These are phyloP conservation scores for Champsocephalus gunnari DNA, from an alignment of 2,797 vertebrate genomes.

Conservation along the genomic window DNA sequence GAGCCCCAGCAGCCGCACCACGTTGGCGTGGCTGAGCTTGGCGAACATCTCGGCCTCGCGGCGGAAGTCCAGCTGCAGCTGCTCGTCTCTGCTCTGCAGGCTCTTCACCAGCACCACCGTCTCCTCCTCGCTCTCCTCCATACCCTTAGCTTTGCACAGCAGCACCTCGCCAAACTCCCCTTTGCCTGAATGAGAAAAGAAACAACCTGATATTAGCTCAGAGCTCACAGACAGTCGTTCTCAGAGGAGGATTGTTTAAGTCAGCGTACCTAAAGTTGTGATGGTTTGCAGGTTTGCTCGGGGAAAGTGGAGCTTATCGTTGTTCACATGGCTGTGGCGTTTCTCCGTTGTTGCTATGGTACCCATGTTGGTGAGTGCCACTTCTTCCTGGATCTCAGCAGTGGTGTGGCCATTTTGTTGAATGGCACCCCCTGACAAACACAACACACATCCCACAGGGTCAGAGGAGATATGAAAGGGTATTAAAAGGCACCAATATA, in stretches of 20 bases:
- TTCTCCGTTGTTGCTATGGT: conserved; percentile 87
- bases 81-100: conserved; percentile 92
- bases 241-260: background rate
- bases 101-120: conserved; percentile 95
- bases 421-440: conserved; percentile 85
- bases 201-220: background rate
- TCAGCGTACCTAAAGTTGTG: conserved; percentile 90
- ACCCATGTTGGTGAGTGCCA: conserved; percentile 91
- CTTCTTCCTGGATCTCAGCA: conserved; percentile 95
- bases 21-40: conserved; percentile 92
- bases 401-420: conserved; percentile 94
- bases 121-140: conserved; percentile 89
- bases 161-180: conserved; percentile 98
- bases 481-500: background rate
- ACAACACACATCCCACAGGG: conserved; percentile 27
- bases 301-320: conserved; percentile 92
- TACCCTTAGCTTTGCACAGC: conserved; percentile 92
- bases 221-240: background rate
- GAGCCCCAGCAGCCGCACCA: conserved; percentile 93
- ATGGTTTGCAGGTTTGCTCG: conserved; percentile 93
- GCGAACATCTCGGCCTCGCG: conserved; percentile 96
- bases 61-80: conserved; percentile 93
- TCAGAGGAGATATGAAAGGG: conserved; percentile 7
- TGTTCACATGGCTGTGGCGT: conserved; percentile 87
- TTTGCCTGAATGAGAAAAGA: conserved; percentile 84